Percentiles rank a stretch among this genome's conserved stretches.
Conservation (phyloP, 2,888 invertebrate genomes). For the Zeuzera pyrina region DNA sequence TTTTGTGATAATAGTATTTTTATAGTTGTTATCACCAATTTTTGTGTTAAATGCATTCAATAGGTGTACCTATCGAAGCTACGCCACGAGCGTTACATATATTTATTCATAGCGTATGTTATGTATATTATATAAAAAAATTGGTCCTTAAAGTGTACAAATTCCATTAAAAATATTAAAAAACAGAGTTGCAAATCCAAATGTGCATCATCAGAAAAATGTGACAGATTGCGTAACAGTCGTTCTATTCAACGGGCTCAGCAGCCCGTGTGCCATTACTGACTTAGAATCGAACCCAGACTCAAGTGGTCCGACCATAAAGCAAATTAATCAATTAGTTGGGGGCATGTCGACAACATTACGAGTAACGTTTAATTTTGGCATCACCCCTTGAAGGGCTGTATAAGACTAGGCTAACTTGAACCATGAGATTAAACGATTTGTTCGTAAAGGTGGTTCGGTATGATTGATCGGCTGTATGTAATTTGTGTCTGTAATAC, state of each 20-base stretch:
- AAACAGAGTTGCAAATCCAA: no score
- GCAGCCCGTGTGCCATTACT: constrained; percentile 54
- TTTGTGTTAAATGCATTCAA: no score
- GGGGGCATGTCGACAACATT: constrained; percentile 70
- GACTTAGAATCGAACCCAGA: constrained; percentile 51
- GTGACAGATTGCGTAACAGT: constrained; percentile 69
- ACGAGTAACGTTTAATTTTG: constrained; percentile 67
- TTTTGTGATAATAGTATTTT: no score
- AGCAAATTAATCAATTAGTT: constrained; percentile 73
- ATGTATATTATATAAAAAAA: no score
- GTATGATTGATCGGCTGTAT: constrained; percentile 20
- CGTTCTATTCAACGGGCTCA: constrained; percentile 44
- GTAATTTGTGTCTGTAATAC: constrained; percentile 48
- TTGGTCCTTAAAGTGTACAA: no score
- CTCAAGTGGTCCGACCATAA: constrained; percentile 66
- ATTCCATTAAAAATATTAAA: no score
- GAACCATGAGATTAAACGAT: constrained; percentile 17
- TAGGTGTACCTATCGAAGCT: no score
- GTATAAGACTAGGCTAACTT: constrained; percentile 22
- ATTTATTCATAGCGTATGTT: no score
- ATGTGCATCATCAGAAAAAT: constrained; percentile 42
- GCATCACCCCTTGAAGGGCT: constrained; percentile 38
- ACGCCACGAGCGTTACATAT: no score
- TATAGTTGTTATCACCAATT: no score
- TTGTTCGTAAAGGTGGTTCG: constrained; percentile 20